Evolutionary conservation across 2,113 vertebrate species (phyloP).

Genomic region (Asarcornis scutulata): DNA sequence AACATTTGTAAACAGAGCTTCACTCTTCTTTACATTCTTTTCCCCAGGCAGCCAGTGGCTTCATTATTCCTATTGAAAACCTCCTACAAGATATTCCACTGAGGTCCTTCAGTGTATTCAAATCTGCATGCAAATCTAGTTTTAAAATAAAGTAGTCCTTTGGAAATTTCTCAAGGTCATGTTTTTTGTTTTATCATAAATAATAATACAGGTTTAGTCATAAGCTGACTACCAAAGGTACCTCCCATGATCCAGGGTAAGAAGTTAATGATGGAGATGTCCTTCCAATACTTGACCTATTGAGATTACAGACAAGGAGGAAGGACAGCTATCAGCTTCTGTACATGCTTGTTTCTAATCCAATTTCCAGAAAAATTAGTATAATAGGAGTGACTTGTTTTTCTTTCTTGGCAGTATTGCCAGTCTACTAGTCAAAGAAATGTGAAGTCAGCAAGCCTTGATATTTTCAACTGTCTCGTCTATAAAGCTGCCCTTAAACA

Average conservation of each 20-base stretch:
- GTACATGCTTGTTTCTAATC: neutral
- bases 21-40: neutral
- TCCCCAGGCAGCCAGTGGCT: neutral
- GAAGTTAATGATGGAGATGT: constrained; percentile 3
- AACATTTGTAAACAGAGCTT: neutral
- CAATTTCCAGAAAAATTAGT: neutral
- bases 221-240: neutral
- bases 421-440: neutral
- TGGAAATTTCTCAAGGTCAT: neutral
- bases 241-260: neutral
- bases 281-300: neutral
- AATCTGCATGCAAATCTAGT: neutral
- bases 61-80: neutral
- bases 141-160: neutral
- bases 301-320: neutral
- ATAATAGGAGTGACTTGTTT: neutral
- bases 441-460: neutral
- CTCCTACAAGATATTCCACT: neutral
- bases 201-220: neutral
- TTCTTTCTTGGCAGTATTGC: neutral
- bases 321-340: neutral
- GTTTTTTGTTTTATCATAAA: neutral
- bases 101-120: neutral
- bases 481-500: neutral
- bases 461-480: neutral